Percentiles rank a stretch among this genome's conserved stretches.
phyloP scores from a whole-genome alignment of 1,140 invertebrate genomes.

The Neodiprion lecontei region DNA sequence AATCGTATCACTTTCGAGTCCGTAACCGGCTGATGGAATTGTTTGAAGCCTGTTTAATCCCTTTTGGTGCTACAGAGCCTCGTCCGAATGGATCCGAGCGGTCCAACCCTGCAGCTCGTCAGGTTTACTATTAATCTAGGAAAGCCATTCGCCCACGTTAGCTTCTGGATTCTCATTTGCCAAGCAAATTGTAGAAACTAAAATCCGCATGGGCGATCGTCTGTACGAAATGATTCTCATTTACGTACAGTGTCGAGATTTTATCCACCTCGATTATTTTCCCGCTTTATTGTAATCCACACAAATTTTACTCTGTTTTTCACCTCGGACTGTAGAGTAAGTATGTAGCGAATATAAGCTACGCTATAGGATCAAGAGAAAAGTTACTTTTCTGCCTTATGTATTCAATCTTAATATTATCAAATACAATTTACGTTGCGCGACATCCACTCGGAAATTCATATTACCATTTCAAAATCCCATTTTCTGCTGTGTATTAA shows the following conservation, averaged over 20 bases:
- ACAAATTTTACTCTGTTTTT: too few species aligned
- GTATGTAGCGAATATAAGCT: too few species aligned
- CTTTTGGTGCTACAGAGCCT: not conserved
- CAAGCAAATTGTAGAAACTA: not conserved
- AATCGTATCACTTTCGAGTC: not conserved
- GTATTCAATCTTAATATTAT: not conserved
- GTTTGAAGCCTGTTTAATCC: constrained; percentile 5
- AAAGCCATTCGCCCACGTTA: not conserved
- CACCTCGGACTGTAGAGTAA: too few species aligned
- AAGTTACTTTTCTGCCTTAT: not conserved
- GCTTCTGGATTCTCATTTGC: not conserved
- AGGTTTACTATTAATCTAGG: not conserved
- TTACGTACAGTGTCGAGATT: too few species aligned
- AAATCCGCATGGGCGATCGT: not conserved
- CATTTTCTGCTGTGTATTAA: not conserved
- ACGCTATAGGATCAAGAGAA: not conserved
- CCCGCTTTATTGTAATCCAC: too few species aligned
- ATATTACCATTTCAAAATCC: not conserved
- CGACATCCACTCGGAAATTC: not conserved
- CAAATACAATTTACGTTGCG: not conserved
- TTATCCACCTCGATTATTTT: too few species aligned
- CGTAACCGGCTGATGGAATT: not conserved
- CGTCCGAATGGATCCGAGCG: not conserved
- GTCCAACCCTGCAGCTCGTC: not conserved
- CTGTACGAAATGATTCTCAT: too few species aligned